Evolutionary conservation across 2,113 vertebrate species (phyloP), one percentile per base, ranked within the genome.

Genomic region (Symphodus melops): DNA sequence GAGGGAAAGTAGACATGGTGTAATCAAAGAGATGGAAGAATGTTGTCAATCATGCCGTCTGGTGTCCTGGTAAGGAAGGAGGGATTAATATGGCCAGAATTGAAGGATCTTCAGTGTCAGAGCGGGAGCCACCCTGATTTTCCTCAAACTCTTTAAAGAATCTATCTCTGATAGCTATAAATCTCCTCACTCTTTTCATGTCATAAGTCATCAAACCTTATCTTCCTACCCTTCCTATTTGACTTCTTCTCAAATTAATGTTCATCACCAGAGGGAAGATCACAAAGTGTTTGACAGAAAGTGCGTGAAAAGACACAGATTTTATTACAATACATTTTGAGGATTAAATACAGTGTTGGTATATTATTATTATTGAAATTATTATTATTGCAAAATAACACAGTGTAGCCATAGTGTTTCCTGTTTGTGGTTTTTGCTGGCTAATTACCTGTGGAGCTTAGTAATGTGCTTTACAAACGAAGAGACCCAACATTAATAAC

Each of bases 91-190:
- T 19, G 49, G 64, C 17, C 53, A 44, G 69, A 60, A 68, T 65
- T 75, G 79, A 89, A 68, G 81, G 63, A 90, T 87, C 76, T 74
- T 79, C 57, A 59, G 75, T 77, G 82, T 90, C 88, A 62, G 58
- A 77, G 11, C 69, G 67, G 81, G 79, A 85, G 80, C 77, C 70
- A 72, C 68, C 56, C 44, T 12, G 63, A 56, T 71, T 77, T 76
- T 72, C 64, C 70, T 72, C 59, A 36, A 62, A 72, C 46, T 39
- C 77, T 36, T 0, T 9, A 54, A 81, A 64, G 75, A 82, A 89
- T 87, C 73, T 68, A 79, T 87, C 86, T 85, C 58, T 58, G 17
- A 13, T 13, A 58, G 65, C 58, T 87, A 25, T 76, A 72, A 87
- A 82, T 77, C 70, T 62, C 54, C 65, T 86, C 60, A 41, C 49